Base-by-base conservation (phyloP, 2,113 vertebrate genomes). In the Chaenogobius annularis region DNA sequence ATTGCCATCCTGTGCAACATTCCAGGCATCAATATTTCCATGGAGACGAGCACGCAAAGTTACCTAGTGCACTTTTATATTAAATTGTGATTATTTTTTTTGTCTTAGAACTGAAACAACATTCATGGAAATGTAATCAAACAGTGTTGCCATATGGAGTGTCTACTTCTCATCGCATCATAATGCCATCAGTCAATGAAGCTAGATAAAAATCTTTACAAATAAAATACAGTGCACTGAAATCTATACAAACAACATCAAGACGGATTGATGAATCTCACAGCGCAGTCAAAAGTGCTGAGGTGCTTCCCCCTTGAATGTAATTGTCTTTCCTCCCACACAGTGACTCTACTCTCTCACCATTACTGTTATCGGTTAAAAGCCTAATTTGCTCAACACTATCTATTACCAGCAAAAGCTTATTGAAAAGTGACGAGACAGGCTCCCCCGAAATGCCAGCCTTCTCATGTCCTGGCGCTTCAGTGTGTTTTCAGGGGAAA, bases 341-440 rank as follows among this genome's bases (percentile, higher is more conserved):
- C 37, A 40, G 37, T 40, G 37, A 40, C 37, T 17, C 20, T 59
- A 58, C 67, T 26, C 43, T 5, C 15, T 50, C 15, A 50, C 47
- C 5, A 55, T 55, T 55, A 20, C 20, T 5, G 63, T 78, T 13
- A 66, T 55, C 35, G 54, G 58, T n/a, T 44, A 6, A 13, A 12
- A 26, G 3, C 52, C 59, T 13, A 78, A 62, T 65, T 58, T 47
- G 22, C 68, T n/a, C 9, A 62, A 69, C 54, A 22, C 37, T 48
- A 48, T 50, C 15, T 17, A 50, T 19, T 50, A 74, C 71, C 54
- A 62, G 69, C 66, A 40, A 69, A 31, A 59, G 65, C 50, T 66
- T 83, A 79, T 75, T 74, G 78, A 76, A 73, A 61, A 73, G 15
- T 44, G 71, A 13, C 10, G 50, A 76, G 77, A 62, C 50, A 50